Evolutionary conservation across 2,888 invertebrate genomes (phyloP), one percentile per base, ranked within the genome.

Genomic region (Neoscelio sp.): DNA sequence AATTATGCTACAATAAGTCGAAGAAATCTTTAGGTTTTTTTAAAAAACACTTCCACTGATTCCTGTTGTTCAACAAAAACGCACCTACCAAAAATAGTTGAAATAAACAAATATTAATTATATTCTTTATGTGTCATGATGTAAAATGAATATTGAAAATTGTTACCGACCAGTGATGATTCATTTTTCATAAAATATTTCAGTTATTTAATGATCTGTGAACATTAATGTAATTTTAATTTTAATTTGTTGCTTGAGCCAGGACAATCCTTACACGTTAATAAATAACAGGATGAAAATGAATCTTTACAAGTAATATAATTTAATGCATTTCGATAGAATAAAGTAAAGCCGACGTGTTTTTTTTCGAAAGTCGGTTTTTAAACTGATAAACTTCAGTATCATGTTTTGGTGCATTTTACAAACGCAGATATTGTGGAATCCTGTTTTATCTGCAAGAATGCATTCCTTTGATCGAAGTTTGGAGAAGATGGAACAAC

Each of bases 371-470:
- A 6, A 38, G 12, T 71, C 62, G 6, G 18, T n/a, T 52, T 35
- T 40, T 30, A 52, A 20, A 13, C 62, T 44, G n/a, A 18, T 0
- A 17, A 56, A 68, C 38, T 68, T 56, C n/a, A 68, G 7, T 2
- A 10, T 10, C 10, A 74, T 5, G 10, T 74, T 74, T 26, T 64
- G 58, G 17, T 58, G 67, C 2, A 46, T 67, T 23, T 67, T 20
- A 8, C 67, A 67, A 5, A 67, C 54, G 15, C 67, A 67, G 35
- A 54, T 56, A 12, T 67, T 67, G 44, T 70, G 58, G 58, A 38
- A 70, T 7, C 48, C 58, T 13, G 58, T 7, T 46, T 70, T 58
- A 13, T 58, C 10, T 12, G 38, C 68, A 13, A 35, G 38, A 7
- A 56, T 68, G n/a, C 46, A 58, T n/a, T 70, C 28, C 15, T 26